phyloP scores from a whole-genome alignment of 2,113 vertebrate genomes.

The Nestor notabilis region DNA sequence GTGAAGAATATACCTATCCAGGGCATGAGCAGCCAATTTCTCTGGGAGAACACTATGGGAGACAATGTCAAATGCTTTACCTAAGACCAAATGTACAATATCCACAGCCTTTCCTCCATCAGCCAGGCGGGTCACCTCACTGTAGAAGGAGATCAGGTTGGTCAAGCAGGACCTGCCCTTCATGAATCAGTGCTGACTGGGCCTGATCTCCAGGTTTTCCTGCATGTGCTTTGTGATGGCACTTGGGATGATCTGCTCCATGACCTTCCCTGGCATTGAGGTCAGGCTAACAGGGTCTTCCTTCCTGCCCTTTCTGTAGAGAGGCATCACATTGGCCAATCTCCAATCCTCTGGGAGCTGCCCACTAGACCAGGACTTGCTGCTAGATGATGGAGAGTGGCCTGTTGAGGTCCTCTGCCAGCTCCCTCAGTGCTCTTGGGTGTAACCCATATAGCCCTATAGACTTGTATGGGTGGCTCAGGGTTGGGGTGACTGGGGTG shows the following conservation, averaged over 20 bases:
- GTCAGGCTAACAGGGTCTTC: not conserved
- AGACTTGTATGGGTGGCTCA: not conserved
- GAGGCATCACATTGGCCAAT: not conserved
- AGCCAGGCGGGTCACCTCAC: not conserved
- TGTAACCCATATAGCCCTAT: not conserved
- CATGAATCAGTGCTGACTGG: not conserved
- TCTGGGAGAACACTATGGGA: no score
- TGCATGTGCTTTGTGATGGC: not conserved
- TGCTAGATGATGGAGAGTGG: not conserved
- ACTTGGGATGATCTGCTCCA: not conserved
- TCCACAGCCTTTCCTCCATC: not conserved
- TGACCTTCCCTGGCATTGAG: not conserved
- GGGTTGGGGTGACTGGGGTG: not conserved
- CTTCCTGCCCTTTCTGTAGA: not conserved
- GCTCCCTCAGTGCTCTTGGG: not conserved
- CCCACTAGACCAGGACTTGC: not conserved
- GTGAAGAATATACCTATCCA: no score
- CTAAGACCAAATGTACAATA: not conserved
- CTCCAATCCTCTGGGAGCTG: not conserved
- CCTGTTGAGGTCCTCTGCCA: not conserved
- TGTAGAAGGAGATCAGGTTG: not conserved
- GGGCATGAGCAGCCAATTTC: no score
- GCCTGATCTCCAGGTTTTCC: not conserved
- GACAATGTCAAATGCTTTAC: not conserved
- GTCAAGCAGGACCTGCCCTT: not conserved